These are phyloP conservation scores for Lamprologus callipterus DNA, from an alignment of 2,113 vertebrate genomes.

Conservation along the genomic window DNA sequence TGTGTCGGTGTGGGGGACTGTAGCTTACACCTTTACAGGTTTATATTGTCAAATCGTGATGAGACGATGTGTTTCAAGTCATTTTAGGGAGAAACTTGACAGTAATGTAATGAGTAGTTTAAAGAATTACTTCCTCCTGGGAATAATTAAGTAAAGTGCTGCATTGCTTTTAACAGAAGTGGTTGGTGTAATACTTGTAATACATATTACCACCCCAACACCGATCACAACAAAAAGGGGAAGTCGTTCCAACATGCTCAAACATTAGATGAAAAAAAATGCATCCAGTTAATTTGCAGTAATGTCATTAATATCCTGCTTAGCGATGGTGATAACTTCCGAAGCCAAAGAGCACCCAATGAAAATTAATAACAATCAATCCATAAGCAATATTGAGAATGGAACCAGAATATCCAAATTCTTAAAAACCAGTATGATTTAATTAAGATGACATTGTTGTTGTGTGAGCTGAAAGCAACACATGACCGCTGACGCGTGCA, in stretches of 20 bases:
- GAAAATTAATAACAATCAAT: background rate
- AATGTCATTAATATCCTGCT: background rate
- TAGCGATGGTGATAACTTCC: background rate
- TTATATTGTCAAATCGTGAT: background rate
- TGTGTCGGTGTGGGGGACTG: fast-evolving
- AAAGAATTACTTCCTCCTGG: background rate
- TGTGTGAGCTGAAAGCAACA: fast-evolving
- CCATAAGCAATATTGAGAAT: background rate
- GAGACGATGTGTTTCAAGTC: background rate
- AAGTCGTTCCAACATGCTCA: background rate
- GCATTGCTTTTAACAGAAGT: background rate
- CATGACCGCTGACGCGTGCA: too few species aligned
- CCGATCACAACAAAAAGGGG: background rate
- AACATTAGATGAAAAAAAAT: background rate
- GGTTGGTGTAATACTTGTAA: background rate
- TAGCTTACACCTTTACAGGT: background rate
- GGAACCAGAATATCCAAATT: background rate
- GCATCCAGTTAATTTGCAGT: background rate
- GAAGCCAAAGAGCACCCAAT: background rate
- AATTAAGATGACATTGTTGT: background rate
- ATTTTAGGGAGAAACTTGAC: background rate
- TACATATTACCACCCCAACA: background rate
- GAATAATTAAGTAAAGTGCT: background rate
- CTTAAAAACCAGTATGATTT: background rate
- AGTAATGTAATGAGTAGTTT: background rate